phyloP scores from a whole-genome alignment of 2,888 invertebrate species.

The Doris montereyensis region DNA sequence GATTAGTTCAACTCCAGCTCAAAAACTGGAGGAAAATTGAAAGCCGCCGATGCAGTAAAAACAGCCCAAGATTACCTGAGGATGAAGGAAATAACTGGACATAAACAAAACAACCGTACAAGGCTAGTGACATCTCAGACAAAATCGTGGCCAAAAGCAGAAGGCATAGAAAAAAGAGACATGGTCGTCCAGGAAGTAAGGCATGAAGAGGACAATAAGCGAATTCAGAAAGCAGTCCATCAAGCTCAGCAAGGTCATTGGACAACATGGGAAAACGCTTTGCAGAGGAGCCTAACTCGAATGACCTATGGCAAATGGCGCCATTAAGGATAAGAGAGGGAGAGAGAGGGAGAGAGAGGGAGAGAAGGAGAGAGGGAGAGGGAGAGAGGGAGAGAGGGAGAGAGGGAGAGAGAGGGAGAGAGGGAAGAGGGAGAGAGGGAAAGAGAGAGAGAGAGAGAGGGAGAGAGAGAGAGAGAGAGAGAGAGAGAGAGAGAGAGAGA shows the following conservation, averaged over 20 bases:
- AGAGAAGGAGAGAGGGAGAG: slow-evolving; percentile 33
- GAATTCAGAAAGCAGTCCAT: too few species aligned
- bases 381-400: not conserved
- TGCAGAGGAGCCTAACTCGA: too few species aligned
- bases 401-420: slow-evolving; percentile 12
- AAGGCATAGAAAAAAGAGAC: not conserved
- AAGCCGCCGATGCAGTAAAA: too few species aligned
- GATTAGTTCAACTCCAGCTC: too few species aligned
- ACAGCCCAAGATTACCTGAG: too few species aligned
- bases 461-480: not conserved
- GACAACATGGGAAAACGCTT: not conserved
- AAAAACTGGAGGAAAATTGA: too few species aligned
- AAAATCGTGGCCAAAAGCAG: too few species aligned
- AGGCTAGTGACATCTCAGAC: not conserved
- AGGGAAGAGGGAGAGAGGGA: not conserved
- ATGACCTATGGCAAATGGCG: too few species aligned
- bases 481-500: not conserved
- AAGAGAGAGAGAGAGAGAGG: slow-evolving; percentile 4
- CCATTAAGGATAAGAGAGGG: not conserved
- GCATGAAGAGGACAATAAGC: not conserved
- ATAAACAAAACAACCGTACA: too few species aligned
- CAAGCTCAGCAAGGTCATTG: not conserved
- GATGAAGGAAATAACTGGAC: too few species aligned
- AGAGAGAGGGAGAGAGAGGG: slow-evolving; percentile 26
- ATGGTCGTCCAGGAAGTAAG: not conserved